Evolutionary conservation across 2,888 invertebrate genomes (phyloP).

Genomic region (Rotaria macrura): DNA sequence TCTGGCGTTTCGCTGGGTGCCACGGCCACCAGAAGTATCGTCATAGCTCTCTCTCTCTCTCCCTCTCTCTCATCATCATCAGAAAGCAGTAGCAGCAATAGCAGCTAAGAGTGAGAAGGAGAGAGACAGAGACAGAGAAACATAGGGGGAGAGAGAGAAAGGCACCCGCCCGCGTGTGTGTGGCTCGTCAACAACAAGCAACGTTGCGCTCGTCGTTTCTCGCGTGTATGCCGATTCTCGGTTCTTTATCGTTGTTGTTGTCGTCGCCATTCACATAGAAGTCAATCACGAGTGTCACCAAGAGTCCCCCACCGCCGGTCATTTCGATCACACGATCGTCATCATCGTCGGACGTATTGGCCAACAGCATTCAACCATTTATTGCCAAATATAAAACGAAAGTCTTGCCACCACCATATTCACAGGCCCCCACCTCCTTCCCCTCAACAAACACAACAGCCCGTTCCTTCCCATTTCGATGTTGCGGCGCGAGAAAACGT

Average conservation of each 20-base stretch:
- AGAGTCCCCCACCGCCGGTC: background rate
- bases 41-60: background rate
- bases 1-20: background rate
- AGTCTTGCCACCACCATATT: background rate
- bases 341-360: background rate
- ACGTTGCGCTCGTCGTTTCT: background rate
- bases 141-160: background rate
- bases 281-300: constrained; percentile 15
- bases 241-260: constrained; percentile 8
- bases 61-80: background rate
- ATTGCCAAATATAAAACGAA: background rate
- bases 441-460: background rate
- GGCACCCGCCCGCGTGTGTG: background rate
- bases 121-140: background rate
- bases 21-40: background rate
- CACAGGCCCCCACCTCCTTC: background rate
- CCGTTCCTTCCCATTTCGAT: background rate
- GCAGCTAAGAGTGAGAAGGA: background rate
- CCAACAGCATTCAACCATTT: background rate
- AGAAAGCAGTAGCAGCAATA: background rate
- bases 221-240: constrained; percentile 12
- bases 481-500: background rate
- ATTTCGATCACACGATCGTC: constrained; percentile 8
- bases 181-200: constrained; percentile 8
- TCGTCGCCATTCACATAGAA: constrained; percentile 4